Base-by-base conservation (phyloP, 2,888 invertebrate species). In the Phortica magna region DNA sequence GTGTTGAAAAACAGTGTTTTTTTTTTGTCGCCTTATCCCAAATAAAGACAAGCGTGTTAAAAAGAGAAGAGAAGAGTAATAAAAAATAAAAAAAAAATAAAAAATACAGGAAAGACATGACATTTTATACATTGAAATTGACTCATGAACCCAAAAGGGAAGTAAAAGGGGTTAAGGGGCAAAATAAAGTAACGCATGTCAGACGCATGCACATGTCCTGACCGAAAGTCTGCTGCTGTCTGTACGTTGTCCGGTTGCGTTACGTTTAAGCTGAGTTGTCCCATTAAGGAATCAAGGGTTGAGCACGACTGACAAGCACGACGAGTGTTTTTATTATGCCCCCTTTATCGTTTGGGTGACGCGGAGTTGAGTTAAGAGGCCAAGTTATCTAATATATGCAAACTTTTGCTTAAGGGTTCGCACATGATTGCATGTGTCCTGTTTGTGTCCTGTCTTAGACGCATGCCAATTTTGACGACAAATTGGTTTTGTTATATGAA, bases 281-380 rank as follows among this genome's bases (percentile, higher is more conserved):
- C 88, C 85, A 77, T 86, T 80, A 74, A 78, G 83, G 87, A 80
- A 84, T 82, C 22, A 17, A 42, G 68, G 68, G 68, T 68, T 48
- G 48, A 14, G 77, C 59, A 48, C 2, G 10, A 31, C 31, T 31
- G 31, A 31, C 31, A 3, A 31, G 1, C 31, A 1, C 31, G 31
- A 31, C 31, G 31, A 31, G 31, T 31, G 31, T 31, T 31, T 31
- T 3, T 31, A 31, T 31, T 31, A 31, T 31, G 2, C 31, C 31
- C 31, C 31, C 3, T 31, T 31, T 31, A 3, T 31, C 3, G 1
- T 1, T 3, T 1, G 1, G 31, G 3, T 31, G 3, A 3, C 1
- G 31, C 31, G 1, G 31, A 31, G 31, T 31, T 31, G 31, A 31
- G 31, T 31, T 31, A 3, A 31, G 31, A 31, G 31, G 22, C 61